Evolutionary conservation across 2,113 vertebrate genomes (phyloP).

Genomic region (Centropus unirufus): DNA sequence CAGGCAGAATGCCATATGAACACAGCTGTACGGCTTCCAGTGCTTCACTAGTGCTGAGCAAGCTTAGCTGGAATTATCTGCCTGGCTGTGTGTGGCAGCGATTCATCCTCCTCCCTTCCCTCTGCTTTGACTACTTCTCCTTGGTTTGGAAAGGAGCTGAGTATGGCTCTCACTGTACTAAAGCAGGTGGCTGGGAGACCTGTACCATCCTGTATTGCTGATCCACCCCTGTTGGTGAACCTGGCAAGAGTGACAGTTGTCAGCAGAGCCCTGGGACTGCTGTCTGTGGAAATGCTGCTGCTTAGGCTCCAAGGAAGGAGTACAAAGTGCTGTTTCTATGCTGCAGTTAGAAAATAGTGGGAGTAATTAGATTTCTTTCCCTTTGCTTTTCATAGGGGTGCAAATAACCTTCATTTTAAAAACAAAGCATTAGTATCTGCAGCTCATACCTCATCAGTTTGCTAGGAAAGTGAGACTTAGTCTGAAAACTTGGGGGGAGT

Average conservation of each 20-base stretch:
- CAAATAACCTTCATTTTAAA: not conserved
- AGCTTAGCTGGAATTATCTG: constrained; percentile 8
- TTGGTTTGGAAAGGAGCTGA: not conserved
- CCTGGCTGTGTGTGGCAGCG: not conserved
- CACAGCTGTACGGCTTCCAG: constrained; percentile 8
- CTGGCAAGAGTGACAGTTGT: accelerated
- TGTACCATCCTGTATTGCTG: not conserved
- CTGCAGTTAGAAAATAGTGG: not conserved
- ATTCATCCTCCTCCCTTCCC: not conserved
- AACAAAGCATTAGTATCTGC: not conserved
- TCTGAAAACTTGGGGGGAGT: not conserved
- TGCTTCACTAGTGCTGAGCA: constrained; percentile 1
- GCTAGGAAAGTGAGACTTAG: not conserved
- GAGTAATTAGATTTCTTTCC: not conserved
- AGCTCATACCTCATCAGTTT: not conserved
- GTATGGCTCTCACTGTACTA: not conserved
- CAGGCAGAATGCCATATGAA: constrained; percentile 16
- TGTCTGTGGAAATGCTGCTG: not conserved
- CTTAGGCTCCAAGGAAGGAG: not conserved
- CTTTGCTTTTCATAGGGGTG: not conserved
- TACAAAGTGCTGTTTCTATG: not conserved
- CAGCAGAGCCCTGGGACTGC: not conserved
- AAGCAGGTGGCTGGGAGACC: not conserved
- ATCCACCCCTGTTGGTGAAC: not conserved
- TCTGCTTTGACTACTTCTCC: not conserved